Evolutionary conservation across 53 echinoderm and acorn worm genomes (phyloP), one percentile per base, ranked within the genome.

Genomic region (Temnopleurus reevesii): DNA sequence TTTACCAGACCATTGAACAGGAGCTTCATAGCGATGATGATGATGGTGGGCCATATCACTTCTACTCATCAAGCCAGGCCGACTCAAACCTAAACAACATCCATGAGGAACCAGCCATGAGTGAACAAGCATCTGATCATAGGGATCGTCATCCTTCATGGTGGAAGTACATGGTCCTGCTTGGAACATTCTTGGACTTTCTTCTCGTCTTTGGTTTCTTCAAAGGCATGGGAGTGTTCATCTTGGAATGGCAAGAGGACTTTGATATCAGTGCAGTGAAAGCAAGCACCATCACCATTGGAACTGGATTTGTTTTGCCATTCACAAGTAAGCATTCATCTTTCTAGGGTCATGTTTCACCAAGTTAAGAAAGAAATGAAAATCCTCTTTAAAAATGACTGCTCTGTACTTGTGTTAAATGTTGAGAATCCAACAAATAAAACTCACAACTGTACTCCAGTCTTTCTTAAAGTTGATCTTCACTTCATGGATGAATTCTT

Each of bases 191-290:
- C 46, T 60, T 59, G 27, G 46, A 44, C 12, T 58, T 85, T 58
- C 44, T 85, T 3, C 44, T 85, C 10, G 60, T 43, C 10, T 27
- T 33, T 29, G 85, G 85, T 15, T 85, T 85, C 85, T 59, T 85
- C 60, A 85, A 58, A 26, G 59, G 85, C 31, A 85, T 85, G 15
- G 85, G 85, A 19, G 85, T 85, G 41, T 85, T 85, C 45, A n/a
- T 85, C 2, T 24, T 85, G 24, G 85, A 85, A 18, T 85, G 85
- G 85, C 85, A 85, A 18, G 45, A 85, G 26, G 24, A 85, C 29
- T 85, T 45, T 46, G n/a, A 85, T 12, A 59, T 85, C 9, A 51
- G 45, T 36, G 38, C 85, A 25, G 60, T 51, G 1, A 54, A 46
- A 35, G 59, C 85, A 0, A 60, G 61, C 21, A 59, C 47, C 26